These are phyloP conservation scores for Jacana jacana DNA, from an alignment of 2,113 vertebrate genomes.

Conservation along the genomic window DNA sequence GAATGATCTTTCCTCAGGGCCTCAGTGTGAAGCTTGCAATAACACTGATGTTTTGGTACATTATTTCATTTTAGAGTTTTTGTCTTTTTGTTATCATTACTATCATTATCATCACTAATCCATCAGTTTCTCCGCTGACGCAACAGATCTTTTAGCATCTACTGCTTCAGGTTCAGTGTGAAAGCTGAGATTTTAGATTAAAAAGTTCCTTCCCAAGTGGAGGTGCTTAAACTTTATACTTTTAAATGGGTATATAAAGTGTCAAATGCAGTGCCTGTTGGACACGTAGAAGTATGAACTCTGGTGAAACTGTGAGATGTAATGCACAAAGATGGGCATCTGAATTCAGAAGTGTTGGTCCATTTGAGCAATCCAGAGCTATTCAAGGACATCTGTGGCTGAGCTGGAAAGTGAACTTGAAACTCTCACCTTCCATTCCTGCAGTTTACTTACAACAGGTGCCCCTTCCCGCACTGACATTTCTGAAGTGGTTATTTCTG, in stretches of 20 bases:
- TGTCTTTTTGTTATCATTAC: background rate
- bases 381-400: background rate
- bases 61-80: background rate
- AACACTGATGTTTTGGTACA: background rate
- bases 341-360: background rate
- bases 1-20: background rate
- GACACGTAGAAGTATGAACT: background rate
- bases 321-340: background rate
- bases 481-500: background rate
- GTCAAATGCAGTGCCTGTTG: background rate
- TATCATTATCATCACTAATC: background rate
- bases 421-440: background rate
- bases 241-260: background rate
- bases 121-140: background rate
- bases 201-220: background rate
- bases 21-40: background rate
- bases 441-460: background rate
- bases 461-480: background rate
- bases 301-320: background rate
- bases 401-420: background rate
- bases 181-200: background rate
- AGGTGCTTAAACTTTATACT: background rate
- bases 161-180: background rate
- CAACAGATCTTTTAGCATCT: background rate
- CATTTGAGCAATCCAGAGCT: background rate